These are phyloP conservation scores for Drosophila niveifrons DNA, from an alignment of 2,888 invertebrate species.

Conservation along the genomic window DNA sequence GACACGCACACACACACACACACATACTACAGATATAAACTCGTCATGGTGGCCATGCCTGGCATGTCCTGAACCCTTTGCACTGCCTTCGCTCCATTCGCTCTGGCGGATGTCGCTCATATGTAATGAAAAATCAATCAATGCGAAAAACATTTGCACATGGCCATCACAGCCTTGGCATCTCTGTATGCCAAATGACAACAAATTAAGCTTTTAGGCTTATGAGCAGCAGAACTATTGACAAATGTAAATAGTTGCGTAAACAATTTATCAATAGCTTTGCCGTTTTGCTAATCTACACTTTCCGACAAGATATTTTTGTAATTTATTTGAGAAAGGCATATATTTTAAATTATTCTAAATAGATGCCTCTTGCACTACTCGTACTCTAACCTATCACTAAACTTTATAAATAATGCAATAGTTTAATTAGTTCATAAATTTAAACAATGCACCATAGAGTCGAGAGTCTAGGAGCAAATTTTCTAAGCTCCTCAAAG, in stretches of 20 bases:
- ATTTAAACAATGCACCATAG: too few species aligned
- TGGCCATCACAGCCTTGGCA: conserved; percentile 10
- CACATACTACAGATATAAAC: too few species aligned
- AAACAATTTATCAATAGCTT: background rate
- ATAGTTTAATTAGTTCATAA: too few species aligned
- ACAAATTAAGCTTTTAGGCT: background rate
- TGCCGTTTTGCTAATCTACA: background rate
- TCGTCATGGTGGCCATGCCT: conserved; percentile 35
- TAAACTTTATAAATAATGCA: too few species aligned
- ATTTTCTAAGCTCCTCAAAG: too few species aligned
- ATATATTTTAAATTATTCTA: too few species aligned
- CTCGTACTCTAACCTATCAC: too few species aligned
- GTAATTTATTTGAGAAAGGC: background rate
- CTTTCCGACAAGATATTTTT: background rate
- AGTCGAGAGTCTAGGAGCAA: too few species aligned
- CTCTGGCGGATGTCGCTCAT: conserved; percentile 69
- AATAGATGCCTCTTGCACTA: too few species aligned
- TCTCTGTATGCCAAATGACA: background rate
- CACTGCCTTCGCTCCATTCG: background rate
- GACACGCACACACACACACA: conserved; percentile 44
- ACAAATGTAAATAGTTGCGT: background rate
- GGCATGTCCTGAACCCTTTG: conserved; percentile 16
- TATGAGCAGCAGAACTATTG: background rate
- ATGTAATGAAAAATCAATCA: conserved; percentile 82
- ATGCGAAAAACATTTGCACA: conserved; percentile 56